Base-by-base conservation (phyloP, 2,113 vertebrate genomes). In the Aptenodytes forsteri region DNA sequence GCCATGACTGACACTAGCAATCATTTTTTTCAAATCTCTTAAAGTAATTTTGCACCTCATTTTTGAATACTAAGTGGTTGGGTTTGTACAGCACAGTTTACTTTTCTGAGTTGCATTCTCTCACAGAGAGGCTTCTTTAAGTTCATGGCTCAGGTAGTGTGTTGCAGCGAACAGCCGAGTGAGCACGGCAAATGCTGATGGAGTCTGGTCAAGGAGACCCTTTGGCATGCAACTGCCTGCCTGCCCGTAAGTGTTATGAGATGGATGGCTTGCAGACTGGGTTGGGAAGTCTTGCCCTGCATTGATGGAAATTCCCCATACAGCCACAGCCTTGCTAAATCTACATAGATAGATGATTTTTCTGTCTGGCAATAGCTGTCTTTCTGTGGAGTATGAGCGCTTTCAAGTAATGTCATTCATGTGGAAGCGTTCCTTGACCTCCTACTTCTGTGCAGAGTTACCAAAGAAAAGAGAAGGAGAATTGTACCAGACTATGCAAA, bases 251-350 rank as follows among this genome's bases (percentile, higher is more conserved):
- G 13, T 3, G 4, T 42, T 52, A 34, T 49, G 67, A 70, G 34
- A 46, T 5, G 64, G 27, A 36, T 0, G 0, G 30, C 23, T 62
- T 44, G 67, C 7, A 67, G 59, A 16, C 13, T 86, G 67, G 11
- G 13, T 2, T 14, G 2, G 14, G 20, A 11, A 59, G 2, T 30
- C 36, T 77, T 2, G 0, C 9, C 7, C 25, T 42, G 17, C 2
- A 2, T 54, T 47, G 29, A 55, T 69, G 62, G 18, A 61, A 89
- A 80, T 36, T 72, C 44, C 58, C 42, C 21, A 36, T 17, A 70
- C 5, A 80, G 16, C 25, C 25, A 26, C 8, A 69, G 66, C 30
- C 21, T 83, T 90, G 26, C 40, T 84, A 84, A 56, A 61, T 81
- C 72, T 84, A 54, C 26, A 30, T 5, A 49, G 55, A 40, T 5